These are phyloP conservation scores for Carcina quercana DNA, from an alignment of 2,888 invertebrate species.

Conservation along the genomic window DNA sequence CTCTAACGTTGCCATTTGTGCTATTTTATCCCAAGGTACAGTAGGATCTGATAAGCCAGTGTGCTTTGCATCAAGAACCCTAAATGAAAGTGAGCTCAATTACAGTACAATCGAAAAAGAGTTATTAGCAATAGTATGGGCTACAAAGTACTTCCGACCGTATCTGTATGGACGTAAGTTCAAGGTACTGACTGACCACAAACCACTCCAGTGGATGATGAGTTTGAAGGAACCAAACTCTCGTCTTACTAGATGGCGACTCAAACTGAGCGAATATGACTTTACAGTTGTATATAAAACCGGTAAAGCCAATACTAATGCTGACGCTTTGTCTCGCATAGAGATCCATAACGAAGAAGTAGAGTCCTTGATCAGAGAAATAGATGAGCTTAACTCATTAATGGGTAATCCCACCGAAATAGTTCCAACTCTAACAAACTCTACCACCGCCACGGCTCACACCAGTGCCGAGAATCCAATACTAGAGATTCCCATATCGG, in stretches of 20 bases:
- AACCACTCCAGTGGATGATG: background rate
- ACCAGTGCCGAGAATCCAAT: background rate
- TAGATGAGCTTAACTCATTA: too few relatives aligned
- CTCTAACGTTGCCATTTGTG: constrained; percentile 10
- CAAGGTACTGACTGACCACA: background rate
- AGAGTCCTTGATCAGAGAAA: too few relatives aligned
- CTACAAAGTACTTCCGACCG: constrained; percentile 10
- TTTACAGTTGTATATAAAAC: constrained; percentile 16
- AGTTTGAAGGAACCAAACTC: background rate
- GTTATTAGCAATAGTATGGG: constrained; percentile 8
- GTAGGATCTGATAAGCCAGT: constrained; percentile 2
- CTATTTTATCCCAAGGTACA: constrained; percentile 11
- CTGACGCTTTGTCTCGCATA: constrained; percentile 17
- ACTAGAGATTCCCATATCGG: constrained; percentile 9
- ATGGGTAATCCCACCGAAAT: background rate
- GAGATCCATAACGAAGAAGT: constrained; percentile 1
- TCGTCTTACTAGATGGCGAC: background rate
- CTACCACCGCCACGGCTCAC: background rate
- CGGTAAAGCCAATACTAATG: constrained; percentile 15
- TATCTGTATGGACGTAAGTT: background rate
- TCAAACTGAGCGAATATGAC: constrained; percentile 1
- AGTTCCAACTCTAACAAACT: background rate
- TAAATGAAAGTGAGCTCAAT: constrained; percentile 8
- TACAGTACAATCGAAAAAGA: constrained; percentile 10
- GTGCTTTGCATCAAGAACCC: constrained; percentile 7